phyloP scores from a whole-genome alignment of 2,797 vertebrate species.

The Yasuhikotakia modesta region DNA sequence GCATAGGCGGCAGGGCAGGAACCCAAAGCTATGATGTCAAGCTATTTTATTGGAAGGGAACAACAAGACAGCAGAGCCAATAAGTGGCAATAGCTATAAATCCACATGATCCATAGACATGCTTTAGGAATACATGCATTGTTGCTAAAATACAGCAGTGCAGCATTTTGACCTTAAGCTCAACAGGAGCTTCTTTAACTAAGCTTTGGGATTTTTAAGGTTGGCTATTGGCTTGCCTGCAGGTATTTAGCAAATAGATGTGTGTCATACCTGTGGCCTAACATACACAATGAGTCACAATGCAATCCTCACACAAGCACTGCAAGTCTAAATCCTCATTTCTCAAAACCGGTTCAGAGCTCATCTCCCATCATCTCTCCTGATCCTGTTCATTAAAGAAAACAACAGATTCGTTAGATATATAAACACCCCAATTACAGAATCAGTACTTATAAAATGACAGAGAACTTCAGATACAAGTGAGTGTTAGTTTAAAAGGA shows the following conservation, averaged over 20 bases:
- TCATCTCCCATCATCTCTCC: background rate
- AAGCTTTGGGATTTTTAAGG: background rate
- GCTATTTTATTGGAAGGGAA: constrained; percentile 39
- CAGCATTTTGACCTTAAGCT: background rate
- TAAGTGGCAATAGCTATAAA: constrained; percentile 10
- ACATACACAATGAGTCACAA: background rate
- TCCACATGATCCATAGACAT: background rate
- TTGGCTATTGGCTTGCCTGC: background rate
- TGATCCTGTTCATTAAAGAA: background rate
- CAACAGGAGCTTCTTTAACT: background rate
- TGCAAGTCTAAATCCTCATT: background rate
- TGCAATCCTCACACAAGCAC: background rate
- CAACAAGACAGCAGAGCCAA: constrained; percentile 21
- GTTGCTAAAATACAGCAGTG: background rate
- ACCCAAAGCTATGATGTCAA: constrained; percentile 59
- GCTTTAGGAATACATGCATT: background rate
- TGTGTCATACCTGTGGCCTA: background rate
- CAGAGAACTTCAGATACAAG: constrained; percentile 41
- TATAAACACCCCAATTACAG: background rate
- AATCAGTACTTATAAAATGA: background rate
- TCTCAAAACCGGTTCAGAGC: background rate
- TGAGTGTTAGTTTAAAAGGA: constrained; percentile 61
- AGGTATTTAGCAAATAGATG: background rate
- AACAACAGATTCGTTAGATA: background rate
- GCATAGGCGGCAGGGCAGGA: constrained; percentile 32